Conservation (phyloP, 2,888 invertebrate genomes). For the Ligdia adustata region DNA sequence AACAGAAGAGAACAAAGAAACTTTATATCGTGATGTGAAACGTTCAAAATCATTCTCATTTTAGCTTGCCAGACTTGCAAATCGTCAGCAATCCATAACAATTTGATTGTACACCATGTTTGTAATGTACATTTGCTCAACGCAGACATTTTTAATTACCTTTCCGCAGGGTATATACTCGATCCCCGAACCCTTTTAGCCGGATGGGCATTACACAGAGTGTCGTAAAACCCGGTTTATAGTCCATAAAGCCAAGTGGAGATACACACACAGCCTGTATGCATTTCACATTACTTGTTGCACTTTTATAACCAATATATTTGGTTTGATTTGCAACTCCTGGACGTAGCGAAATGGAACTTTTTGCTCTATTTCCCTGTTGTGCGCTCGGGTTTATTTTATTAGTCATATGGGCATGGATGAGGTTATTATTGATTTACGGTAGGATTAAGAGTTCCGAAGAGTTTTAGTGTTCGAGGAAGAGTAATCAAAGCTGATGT, state of each 20-base stretch:
- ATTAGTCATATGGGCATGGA: conserved; percentile 14
- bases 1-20: conserved; percentile 7
- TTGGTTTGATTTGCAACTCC: conserved; percentile 81
- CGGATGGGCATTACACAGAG: conserved; percentile 78
- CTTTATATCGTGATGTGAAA: background rate
- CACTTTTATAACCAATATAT: conserved; percentile 83
- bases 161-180: conserved; percentile 41
- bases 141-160: conserved; percentile 74
- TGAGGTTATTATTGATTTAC: conserved; percentile 34
- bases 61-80: background rate
- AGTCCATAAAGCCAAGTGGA: conserved; percentile 79
- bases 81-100: conserved; percentile 14
- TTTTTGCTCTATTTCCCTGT: conserved; percentile 51
- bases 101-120: conserved; percentile 20
- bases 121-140: conserved; percentile 28
- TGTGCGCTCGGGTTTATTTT: conserved; percentile 25
- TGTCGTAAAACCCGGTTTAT: conserved; percentile 76
- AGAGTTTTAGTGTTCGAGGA: conserved; percentile 28
- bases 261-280: conserved; percentile 69
- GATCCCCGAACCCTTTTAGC: conserved; percentile 76
- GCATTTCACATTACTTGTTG: conserved; percentile 80
- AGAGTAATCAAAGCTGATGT: conserved; percentile 16
- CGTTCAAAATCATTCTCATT: too few relatives aligned
- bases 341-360: conserved; percentile 60
- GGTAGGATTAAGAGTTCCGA: conserved; percentile 25